A percentile compares a stretch with the other conserved stretches of the same genome.
These are phyloP conservation scores for Metallyticus violacea DNA, from an alignment of 2,888 invertebrate species.

Conservation along the genomic window DNA sequence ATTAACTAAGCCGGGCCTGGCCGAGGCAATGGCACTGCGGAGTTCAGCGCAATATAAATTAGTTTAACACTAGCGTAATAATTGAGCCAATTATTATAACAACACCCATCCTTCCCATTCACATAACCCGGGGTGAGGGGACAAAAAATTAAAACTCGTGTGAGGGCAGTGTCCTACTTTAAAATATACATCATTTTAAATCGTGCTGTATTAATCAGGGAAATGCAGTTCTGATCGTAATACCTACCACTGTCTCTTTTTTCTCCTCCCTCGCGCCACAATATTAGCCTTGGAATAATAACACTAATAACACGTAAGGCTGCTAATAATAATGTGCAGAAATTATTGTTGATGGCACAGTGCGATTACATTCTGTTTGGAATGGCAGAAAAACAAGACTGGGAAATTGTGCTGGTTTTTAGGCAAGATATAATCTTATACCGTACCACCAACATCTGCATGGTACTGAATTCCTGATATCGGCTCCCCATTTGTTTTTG, in stretches of 20 bases:
- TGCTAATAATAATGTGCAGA: neutral
- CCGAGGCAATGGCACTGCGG: neutral
- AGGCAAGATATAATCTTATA: neutral
- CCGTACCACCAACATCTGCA: neutral
- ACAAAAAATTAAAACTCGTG: neutral
- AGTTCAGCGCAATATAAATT: slow-evolving; percentile 12
- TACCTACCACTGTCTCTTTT: neutral
- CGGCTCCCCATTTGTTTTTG: neutral
- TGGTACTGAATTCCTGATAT: neutral
- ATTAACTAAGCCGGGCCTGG: slow-evolving; percentile 6
- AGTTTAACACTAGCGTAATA: slow-evolving; percentile 20
- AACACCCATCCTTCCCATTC: neutral
- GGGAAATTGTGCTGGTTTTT: neutral
- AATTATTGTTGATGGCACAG: neutral
- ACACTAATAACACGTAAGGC: neutral
- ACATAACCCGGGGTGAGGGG: neutral
- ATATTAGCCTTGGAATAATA: neutral
- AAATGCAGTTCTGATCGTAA: slow-evolving; percentile 15
- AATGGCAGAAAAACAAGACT: neutral
- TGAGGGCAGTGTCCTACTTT: neutral
- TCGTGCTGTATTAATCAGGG: slow-evolving; percentile 4
- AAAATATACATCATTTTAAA: slow-evolving; percentile 15
- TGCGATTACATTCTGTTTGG: neutral
- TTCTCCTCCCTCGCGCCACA: neutral
- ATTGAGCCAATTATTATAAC: slow-evolving; percentile 20